Evolutionary conservation across 2,113 vertebrate genomes (phyloP).

Genomic region (Sinocyclocheilus anshuiensis): DNA sequence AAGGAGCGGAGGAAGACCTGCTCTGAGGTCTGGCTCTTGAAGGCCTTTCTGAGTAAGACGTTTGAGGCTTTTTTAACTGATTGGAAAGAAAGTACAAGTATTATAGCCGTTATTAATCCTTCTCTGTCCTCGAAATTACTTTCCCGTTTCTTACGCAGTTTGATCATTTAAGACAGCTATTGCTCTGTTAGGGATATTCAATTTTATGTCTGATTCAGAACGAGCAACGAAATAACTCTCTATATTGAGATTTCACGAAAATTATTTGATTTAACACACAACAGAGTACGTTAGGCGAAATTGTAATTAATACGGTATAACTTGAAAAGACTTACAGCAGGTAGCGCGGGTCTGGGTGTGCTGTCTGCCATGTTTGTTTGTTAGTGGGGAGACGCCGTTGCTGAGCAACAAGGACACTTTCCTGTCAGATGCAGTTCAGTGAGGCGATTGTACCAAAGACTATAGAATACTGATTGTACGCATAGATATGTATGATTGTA

Average conservation of each 20-base stretch:
- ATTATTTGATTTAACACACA: neutral
- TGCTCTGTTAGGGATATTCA: neutral
- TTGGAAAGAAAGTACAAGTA: neutral
- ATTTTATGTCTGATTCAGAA: neutral
- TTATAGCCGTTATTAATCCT: neutral
- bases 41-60: conserved; percentile 48
- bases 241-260: neutral
- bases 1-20: conserved; percentile 57
- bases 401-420: conserved; percentile 53
- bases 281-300: neutral
- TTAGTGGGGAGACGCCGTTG: conserved; percentile 52
- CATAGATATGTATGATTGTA: neutral
- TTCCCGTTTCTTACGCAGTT: neutral
- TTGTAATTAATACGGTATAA: neutral
- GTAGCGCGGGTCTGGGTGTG: conserved; percentile 16
- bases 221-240: neutral
- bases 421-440: neutral
- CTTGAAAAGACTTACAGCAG: conserved; percentile 32
- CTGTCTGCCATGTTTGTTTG: conserved; percentile 68
- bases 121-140: neutral
- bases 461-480: no score
- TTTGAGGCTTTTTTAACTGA: conserved; percentile 62
- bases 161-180: neutral
- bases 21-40: conserved; percentile 34
- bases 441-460: neutral